Conservation (phyloP, 2,797 vertebrate species). For the Anisognathus igniventris region DNA sequence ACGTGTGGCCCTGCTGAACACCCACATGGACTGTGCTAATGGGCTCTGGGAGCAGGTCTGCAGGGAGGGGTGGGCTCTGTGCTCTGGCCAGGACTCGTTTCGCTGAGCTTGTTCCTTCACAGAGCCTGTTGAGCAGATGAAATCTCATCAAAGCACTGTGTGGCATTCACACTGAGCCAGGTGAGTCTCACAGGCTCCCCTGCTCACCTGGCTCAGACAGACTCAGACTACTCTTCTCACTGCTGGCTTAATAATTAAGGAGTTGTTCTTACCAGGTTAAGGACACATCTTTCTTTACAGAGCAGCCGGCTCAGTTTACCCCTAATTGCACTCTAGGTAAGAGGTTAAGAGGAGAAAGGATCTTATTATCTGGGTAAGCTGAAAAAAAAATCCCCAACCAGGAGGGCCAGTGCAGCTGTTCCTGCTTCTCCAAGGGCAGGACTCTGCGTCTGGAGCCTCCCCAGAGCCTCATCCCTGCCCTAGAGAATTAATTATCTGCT, state of each 20-base stretch:
- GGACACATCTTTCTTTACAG: slow-evolving; percentile 15
- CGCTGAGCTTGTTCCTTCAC: neutral
- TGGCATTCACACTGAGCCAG: neutral
- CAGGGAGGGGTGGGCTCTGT: neutral
- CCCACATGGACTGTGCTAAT: fast-evolving
- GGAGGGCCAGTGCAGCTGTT: slow-evolving; percentile 43
- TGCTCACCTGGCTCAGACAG: slow-evolving; percentile 41
- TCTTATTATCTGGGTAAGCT: slow-evolving; percentile 51
- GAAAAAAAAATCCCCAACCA: slow-evolving; percentile 37
- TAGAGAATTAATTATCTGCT: slow-evolving; percentile 63
- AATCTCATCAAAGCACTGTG: neutral
- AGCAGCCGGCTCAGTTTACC: slow-evolving; percentile 48
- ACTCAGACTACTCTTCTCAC: neutral
- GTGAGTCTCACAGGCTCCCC: neutral
- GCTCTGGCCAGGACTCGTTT: neutral
- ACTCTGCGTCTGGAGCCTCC: slow-evolving; percentile 24
- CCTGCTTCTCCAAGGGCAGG: slow-evolving; percentile 33
- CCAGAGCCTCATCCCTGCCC: slow-evolving; percentile 39
- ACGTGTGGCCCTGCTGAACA: neutral
- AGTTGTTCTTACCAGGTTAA: slow-evolving; percentile 47
- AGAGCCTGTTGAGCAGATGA: neutral
- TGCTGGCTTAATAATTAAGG: slow-evolving; percentile 32
- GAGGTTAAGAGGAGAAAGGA: slow-evolving; percentile 64
- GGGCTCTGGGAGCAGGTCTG: neutral
- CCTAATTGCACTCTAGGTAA: slow-evolving; percentile 66